Base-by-base conservation (phyloP, 2,113 vertebrate species). In the Origma solitaria region DNA sequence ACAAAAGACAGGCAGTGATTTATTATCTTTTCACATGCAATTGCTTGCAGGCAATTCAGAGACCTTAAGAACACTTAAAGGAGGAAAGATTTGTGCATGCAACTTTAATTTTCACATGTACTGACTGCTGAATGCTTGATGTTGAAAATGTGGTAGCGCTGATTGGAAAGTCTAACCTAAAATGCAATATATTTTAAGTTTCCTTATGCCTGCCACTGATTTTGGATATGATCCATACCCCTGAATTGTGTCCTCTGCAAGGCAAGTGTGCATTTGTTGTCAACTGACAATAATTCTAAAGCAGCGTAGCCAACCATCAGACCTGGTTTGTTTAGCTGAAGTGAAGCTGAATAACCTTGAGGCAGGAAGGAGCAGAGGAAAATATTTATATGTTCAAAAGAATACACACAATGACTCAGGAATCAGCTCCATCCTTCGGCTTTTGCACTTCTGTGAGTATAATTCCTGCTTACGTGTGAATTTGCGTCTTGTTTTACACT, bases 1-100 rank as follows among this genome's bases (percentile, higher is more conserved):
- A 5, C 35, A 31, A 60, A 88, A 93, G 11, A 4, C 40, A 94
- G 57, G 38, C 31, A 83, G 20, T 75, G 38, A 87, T 92, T 95
- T 87, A 87, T 95, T 87, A 89, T 92, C 73, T 91, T 94, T 84
- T 89, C 87, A 87, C 44, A 82, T 75, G 56, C 47, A 89, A 68
- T 91, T 82, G 35, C 57, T 95, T 87, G 73, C 71, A 89, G 80
- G 65, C 49, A 92, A 47, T 89, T 88, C 47, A 80, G 72, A 86
- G 23, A 72, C 86, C 17, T 70, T 37, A 83, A 81, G 68, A 90
- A 86, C 40, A 71, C 81, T 82, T 77, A 47, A 61, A 81, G 70
- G 38, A 88, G 53, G 44, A 88, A n/a, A 75, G 60, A 84, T 77
- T 42, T 80, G 15, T 70, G 69, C 49, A 68, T 28, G 31, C 13